Percentiles rank a stretch among this genome's conserved stretches.
Evolutionary conservation across 2,888 invertebrate genomes (phyloP).

Genomic region (Caenorhabditis macrosperma): DNA sequence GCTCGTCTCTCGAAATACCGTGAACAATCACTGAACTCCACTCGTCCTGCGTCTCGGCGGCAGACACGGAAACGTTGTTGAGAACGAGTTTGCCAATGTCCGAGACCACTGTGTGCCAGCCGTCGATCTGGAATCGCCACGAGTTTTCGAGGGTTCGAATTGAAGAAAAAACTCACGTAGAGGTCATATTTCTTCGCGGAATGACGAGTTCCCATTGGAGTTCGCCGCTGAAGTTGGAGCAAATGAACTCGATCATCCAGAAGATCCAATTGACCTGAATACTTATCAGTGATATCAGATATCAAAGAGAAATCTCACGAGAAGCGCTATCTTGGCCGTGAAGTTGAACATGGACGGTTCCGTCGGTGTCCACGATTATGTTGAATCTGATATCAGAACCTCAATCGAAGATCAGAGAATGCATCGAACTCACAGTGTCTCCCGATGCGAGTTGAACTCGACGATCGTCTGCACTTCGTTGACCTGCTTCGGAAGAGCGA

Average conservation of each 20-base stretch:
- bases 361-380: constrained; percentile 56
- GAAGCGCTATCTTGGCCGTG: constrained; percentile 57
- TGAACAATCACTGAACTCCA: constrained; percentile 58
- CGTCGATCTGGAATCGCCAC: constrained; percentile 62
- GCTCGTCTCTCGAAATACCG: constrained; percentile 26
- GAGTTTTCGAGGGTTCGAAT: no score
- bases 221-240: constrained; percentile 55
- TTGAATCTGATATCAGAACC: constrained; percentile 53
- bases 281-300: background rate
- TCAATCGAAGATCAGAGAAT: no score
- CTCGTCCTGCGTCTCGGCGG: constrained; percentile 52
- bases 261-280: constrained; percentile 53
- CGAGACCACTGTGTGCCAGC: constrained; percentile 56
- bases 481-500: constrained; percentile 56
- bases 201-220: constrained; percentile 66
- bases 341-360: constrained; percentile 55
- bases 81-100: constrained; percentile 61
- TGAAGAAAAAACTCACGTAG: constrained; percentile 43
- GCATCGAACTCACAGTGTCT: constrained; percentile 51
- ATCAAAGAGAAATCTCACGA: constrained; percentile 13
- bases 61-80: constrained; percentile 60
- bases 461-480: constrained; percentile 50
- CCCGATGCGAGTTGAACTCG: constrained; percentile 67
- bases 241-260: constrained; percentile 65
- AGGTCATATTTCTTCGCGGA: constrained; percentile 63